Conservation (phyloP, 2,113 vertebrate genomes). For the Chamaetylas fuelleborni region DNA sequence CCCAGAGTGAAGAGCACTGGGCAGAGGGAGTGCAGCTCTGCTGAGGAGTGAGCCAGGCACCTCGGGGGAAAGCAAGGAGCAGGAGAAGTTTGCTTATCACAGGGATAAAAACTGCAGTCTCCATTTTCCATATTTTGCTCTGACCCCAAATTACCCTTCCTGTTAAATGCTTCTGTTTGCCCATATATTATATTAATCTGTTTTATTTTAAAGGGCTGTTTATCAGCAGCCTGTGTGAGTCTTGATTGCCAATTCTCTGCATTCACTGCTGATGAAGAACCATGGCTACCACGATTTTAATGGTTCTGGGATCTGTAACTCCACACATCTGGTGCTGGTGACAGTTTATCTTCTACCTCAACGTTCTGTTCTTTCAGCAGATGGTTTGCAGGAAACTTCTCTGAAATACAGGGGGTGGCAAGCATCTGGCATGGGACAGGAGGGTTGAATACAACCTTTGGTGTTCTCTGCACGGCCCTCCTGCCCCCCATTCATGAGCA, state of each 20-base stretch:
- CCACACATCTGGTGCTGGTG: neutral
- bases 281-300: neutral
- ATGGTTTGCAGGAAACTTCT: neutral
- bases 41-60: neutral
- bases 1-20: neutral
- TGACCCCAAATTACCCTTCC: neutral
- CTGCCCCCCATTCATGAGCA: neutral
- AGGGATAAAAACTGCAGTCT: neutral
- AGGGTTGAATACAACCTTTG: neutral
- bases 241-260: neutral
- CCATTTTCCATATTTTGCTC: neutral
- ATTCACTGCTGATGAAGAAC: neutral
- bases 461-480: neutral
- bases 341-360: neutral
- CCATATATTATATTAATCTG: neutral
- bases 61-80: neutral
- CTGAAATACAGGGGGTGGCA: neutral
- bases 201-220: neutral
- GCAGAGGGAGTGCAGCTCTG: neutral
- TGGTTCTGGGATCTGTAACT: neutral
- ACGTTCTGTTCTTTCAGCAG: neutral
- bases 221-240: neutral
- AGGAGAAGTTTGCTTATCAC: neutral
- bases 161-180: neutral
- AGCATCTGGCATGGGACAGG: neutral